Conservation (phyloP, 2,888 invertebrate species). For the Pterostichus madidus region DNA sequence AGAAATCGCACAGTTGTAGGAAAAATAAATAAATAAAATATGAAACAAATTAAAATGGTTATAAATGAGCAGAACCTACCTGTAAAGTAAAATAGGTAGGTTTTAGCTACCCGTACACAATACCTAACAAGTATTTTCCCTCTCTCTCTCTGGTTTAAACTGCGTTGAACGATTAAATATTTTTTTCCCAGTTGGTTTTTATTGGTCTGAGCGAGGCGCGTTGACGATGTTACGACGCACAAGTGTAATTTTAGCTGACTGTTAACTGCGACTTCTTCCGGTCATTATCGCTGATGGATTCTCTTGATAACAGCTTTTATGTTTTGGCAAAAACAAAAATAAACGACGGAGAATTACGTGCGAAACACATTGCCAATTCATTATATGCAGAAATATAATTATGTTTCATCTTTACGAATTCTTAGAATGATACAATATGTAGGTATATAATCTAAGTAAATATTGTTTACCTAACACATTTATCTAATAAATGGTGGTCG, state of each 20-base stretch:
- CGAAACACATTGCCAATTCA: constrained; percentile 46
- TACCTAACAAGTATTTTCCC: background rate
- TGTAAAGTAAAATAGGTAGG: no score
- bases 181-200: constrained; percentile 30
- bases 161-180: background rate
- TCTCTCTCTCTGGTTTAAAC: background rate
- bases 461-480: no score
- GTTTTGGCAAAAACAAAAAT: constrained; percentile 46
- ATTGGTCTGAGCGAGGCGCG: constrained; percentile 1
- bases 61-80: no score
- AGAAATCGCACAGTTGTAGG: no score
- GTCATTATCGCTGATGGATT: constrained; percentile 49
- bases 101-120: background rate
- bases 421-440: no score
- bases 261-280: constrained; percentile 41
- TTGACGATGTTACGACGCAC: constrained; percentile 38
- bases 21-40: no score
- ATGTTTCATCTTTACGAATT: background rate
- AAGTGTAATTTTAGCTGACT: constrained; percentile 39
- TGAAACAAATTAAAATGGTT: no score
- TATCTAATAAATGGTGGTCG: no score
- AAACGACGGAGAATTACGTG: constrained; percentile 14
- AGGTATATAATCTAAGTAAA: no score
- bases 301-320: constrained; percentile 41
- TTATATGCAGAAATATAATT: background rate